These are phyloP conservation scores for Meloidogyne chitwoodi DNA, from an alignment of 1,140 invertebrate genomes.

Conservation along the genomic window DNA sequence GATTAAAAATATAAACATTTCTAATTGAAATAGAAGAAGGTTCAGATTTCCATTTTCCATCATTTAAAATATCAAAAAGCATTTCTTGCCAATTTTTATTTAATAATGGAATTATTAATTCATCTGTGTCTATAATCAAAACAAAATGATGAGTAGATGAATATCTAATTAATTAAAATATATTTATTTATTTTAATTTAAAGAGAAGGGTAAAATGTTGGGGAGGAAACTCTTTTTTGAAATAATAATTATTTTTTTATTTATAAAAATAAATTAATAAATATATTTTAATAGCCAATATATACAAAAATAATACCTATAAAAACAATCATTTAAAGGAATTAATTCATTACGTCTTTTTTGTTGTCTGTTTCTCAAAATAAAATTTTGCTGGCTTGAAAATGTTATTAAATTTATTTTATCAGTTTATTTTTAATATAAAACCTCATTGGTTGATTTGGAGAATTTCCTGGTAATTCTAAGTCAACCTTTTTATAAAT, in stretches of 20 bases:
- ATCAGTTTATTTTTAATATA: constrained; percentile 58
- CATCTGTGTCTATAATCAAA: constrained; percentile 83
- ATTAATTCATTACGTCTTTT: constrained; percentile 90
- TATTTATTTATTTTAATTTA: neutral
- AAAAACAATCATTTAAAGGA: constrained; percentile 92
- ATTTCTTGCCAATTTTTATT: constrained; percentile 73
- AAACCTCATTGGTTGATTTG: constrained; percentile 71
- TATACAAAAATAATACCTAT: too few species aligned
- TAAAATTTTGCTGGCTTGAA: constrained; percentile 47
- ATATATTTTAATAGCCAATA: too few species aligned
- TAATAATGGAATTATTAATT: constrained; percentile 85
- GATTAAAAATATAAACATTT: constrained; percentile 44
- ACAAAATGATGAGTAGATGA: constrained; percentile 76
- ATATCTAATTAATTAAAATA: constrained; percentile 34
- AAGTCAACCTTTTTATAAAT: constrained; percentile 74
- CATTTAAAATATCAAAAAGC: constrained; percentile 65
- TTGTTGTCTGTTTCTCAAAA: constrained; percentile 69
- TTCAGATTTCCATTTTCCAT: constrained; percentile 54
- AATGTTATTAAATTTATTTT: constrained; percentile 36
- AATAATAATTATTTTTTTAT: too few species aligned
- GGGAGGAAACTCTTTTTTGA: too few species aligned
- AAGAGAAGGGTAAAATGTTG: too few species aligned
- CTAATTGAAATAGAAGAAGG: constrained; percentile 37
- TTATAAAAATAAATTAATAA: too few species aligned
- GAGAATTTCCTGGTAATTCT: constrained; percentile 82